Percentiles rank a stretch among this genome's conserved stretches.
Evolutionary conservation across 2,797 vertebrate species (phyloP).

Genomic region (Hephaestus fuliginosus): DNA sequence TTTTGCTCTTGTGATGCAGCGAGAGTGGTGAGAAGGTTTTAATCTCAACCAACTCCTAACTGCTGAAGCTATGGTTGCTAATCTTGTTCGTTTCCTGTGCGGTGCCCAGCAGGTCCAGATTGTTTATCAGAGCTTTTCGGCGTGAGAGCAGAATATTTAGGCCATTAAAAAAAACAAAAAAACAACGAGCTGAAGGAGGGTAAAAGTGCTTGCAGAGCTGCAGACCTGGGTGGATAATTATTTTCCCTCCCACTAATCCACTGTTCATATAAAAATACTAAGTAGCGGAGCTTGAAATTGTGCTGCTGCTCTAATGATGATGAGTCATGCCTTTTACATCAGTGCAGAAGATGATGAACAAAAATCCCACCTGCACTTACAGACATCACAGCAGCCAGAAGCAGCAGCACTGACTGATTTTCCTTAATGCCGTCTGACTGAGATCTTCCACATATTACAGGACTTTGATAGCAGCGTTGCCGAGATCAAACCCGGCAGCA

Average conservation of each 20-base stretch:
- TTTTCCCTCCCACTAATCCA: neutral
- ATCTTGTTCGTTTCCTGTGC: neutral
- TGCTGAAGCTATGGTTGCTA: neutral
- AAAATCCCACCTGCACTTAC: slow-evolving; percentile 20
- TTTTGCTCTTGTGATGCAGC: neutral
- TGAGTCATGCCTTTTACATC: neutral
- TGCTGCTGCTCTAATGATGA: slow-evolving; percentile 3
- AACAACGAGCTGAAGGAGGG: neutral
- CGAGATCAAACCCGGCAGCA: slow-evolving; percentile 77
- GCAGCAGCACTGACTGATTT: slow-evolving; percentile 14
- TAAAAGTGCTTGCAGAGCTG: neutral
- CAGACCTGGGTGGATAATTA: neutral
- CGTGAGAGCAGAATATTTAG: neutral
- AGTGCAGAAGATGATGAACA: neutral
- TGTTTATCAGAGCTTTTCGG: neutral
- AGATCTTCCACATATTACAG: slow-evolving; percentile 56
- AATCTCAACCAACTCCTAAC: neutral
- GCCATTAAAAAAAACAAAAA: neutral
- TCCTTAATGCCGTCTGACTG: slow-evolving; percentile 56
- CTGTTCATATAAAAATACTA: neutral
- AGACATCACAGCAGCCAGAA: slow-evolving; percentile 31
- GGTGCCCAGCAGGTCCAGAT: neutral
- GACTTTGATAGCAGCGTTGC: slow-evolving; percentile 70
- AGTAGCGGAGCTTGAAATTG: neutral
- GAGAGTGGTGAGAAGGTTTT: neutral